Conservation (phyloP, 2,113 vertebrate genomes). For the Gila orcuttii region DNA sequence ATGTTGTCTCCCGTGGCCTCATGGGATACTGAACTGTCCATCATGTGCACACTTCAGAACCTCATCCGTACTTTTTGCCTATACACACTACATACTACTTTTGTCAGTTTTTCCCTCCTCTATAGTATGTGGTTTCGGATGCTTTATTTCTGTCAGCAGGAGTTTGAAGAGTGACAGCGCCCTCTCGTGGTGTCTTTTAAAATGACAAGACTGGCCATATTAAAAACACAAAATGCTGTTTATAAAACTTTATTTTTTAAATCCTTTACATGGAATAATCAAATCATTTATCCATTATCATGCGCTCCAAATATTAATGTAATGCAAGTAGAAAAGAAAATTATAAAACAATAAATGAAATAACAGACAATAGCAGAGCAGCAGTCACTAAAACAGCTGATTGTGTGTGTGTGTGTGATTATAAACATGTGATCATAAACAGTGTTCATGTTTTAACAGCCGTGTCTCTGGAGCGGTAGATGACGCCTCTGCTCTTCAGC, state of each 20-base stretch:
- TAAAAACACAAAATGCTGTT: not conserved
- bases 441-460: slow-evolving; percentile 90
- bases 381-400: not conserved
- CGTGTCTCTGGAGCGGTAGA: slow-evolving; percentile 97
- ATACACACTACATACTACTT: too few relatives aligned
- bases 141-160: not conserved
- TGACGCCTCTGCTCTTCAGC: slow-evolving; percentile 95
- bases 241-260: not conserved
- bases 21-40: too few relatives aligned
- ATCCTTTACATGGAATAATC: slow-evolving; percentile 17
- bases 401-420: too few relatives aligned
- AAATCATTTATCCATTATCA: not conserved
- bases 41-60: too few relatives aligned
- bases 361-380: not conserved
- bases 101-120: too few relatives aligned
- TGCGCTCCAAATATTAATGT: not conserved
- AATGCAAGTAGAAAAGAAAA: not conserved
- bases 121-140: too few relatives aligned
- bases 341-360: not conserved
- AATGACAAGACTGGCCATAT: not conserved
- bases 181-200: slow-evolving; percentile 17
- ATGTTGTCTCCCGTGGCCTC: too few relatives aligned
- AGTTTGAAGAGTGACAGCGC: not conserved
- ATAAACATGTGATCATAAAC: not conserved
- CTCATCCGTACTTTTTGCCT: too few relatives aligned